phyloP scores from a whole-genome alignment of 2,888 invertebrate species.

The Spilosoma lubricipeda region DNA sequence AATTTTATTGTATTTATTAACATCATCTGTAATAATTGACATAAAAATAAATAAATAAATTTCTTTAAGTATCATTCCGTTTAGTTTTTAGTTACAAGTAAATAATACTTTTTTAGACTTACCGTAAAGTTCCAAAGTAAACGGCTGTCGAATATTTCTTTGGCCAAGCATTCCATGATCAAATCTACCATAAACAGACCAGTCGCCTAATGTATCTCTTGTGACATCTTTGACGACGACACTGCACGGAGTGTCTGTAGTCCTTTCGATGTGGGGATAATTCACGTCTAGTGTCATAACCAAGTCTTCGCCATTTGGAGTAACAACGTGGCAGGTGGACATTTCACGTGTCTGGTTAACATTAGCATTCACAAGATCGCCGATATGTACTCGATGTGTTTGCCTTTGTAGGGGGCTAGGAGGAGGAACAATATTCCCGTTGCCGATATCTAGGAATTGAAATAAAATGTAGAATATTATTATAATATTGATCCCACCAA shows the following conservation, averaged over 20 bases:
- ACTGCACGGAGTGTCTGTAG: conserved; percentile 38
- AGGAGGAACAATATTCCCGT: neutral
- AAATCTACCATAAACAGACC: conserved; percentile 54
- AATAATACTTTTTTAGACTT: conserved; percentile 27
- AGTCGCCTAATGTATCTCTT: conserved; percentile 48
- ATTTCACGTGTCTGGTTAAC: conserved; percentile 39
- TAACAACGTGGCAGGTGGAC: conserved; percentile 56
- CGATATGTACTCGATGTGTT: conserved; percentile 51
- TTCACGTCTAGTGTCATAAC: conserved; percentile 36
- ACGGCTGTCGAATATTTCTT: conserved; percentile 43
- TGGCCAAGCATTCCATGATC: conserved; percentile 24
- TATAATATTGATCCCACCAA: too few relatives aligned
- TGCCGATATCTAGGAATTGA: conserved; percentile 4
- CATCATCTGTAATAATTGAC: conserved; percentile 13
- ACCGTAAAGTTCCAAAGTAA: conserved; percentile 55
- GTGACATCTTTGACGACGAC: conserved; percentile 52
- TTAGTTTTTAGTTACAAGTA: too few relatives aligned
- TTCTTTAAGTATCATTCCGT: neutral
- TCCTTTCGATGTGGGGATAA: conserved; percentile 48
- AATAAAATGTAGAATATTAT: neutral
- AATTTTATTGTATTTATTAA: conserved; percentile 43
- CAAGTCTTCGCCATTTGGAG: conserved; percentile 55
- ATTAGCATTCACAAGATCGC: conserved; percentile 41
- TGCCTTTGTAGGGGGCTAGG: conserved; percentile 16
- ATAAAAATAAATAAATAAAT: neutral